Conservation (phyloP, 2,113 vertebrate species). For the Cheirogaleus medius region DNA sequence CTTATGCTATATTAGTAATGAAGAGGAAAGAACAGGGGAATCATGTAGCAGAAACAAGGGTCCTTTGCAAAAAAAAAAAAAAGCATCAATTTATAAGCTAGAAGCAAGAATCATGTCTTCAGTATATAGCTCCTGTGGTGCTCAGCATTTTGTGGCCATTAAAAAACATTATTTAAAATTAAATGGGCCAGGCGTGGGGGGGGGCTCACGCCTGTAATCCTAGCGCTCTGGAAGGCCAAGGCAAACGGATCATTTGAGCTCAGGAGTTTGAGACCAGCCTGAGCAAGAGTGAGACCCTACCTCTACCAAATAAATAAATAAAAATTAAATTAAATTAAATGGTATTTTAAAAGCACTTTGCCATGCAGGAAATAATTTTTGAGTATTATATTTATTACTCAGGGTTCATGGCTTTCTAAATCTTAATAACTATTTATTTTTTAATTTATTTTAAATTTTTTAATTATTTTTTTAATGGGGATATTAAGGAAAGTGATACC, state of each 20-base stretch:
- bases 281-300: too few species aligned
- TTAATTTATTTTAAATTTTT: too few species aligned
- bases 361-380: background rate
- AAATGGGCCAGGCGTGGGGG: too few species aligned
- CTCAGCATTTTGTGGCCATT: background rate
- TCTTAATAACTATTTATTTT: background rate
- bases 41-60: background rate
- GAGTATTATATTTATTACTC: conserved; percentile 14
- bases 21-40: background rate
- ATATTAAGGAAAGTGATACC: background rate
- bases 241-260: too few species aligned
- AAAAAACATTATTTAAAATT: background rate
- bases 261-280: too few species aligned
- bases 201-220: too few species aligned
- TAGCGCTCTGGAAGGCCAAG: too few species aligned
- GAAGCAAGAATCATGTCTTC: background rate
- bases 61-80: background rate
- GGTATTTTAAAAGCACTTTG: background rate
- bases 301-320: too few species aligned
- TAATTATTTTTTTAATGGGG: background rate
- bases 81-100: background rate
- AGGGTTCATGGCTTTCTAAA: background rate
- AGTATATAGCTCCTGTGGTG: background rate
- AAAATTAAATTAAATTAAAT: background rate
- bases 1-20: background rate